phyloP scores from a whole-genome alignment of 2,797 vertebrate species.

The Enteromius argenteus region DNA sequence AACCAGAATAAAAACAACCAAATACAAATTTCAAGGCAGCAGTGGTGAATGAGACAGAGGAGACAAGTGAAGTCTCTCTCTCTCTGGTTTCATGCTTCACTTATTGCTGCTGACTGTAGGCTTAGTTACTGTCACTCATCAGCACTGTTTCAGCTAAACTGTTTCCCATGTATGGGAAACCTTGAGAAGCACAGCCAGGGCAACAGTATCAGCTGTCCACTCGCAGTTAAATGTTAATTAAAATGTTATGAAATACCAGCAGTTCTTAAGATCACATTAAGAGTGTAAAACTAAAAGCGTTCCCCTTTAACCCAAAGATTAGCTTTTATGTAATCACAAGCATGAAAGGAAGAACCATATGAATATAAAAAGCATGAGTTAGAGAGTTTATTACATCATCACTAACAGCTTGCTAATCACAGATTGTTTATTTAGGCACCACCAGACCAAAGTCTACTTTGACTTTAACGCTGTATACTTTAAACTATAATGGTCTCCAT shows the following conservation, averaged over 20 bases:
- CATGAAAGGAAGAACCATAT: not conserved
- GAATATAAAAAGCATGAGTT: not conserved
- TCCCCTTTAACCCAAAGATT: not conserved
- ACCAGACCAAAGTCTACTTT: constrained; percentile 1
- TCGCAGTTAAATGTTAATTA: not conserved
- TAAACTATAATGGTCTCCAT: not conserved
- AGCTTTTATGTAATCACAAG: not conserved
- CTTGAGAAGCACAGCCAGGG: not conserved
- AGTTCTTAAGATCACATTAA: not conserved
- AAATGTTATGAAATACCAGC: not conserved
- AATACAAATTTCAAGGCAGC: constrained; percentile 6
- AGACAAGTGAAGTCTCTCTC: constrained; percentile 9
- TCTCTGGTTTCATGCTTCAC: constrained; percentile 28
- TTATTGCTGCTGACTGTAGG: constrained; percentile 18
- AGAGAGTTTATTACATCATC: not conserved
- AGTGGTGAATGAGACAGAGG: constrained; percentile 3
- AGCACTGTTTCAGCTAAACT: constrained; percentile 17
- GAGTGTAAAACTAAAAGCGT: not conserved
- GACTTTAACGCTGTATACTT: not conserved
- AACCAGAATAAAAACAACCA: constrained; percentile 22
- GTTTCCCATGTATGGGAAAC: constrained; percentile 34
- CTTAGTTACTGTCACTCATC: constrained; percentile 20
- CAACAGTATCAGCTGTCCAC: not conserved
- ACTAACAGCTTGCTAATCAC: not conserved
- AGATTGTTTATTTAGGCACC: not conserved